phyloP scores from a whole-genome alignment of 2,113 vertebrate genomes.

The Callipepla californica region DNA sequence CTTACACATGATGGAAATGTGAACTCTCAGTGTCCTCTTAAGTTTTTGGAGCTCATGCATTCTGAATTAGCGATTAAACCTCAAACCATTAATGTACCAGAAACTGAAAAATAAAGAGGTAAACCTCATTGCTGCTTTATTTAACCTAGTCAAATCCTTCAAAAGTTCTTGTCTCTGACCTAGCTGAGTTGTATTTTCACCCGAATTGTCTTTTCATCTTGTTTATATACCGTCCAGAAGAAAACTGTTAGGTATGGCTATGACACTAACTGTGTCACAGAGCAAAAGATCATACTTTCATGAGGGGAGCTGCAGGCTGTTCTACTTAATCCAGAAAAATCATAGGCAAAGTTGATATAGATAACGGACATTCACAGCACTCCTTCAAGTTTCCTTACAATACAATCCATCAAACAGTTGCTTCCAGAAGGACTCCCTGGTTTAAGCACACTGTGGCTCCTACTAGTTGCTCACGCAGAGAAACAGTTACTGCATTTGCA shows the following conservation, averaged over 20 bases:
- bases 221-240: background rate
- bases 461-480: too few relatives aligned
- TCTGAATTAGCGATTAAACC: conserved; percentile 9
- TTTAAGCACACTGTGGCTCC: too few relatives aligned
- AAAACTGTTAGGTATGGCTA: background rate
- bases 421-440: too few relatives aligned
- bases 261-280: background rate
- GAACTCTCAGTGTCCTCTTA: background rate
- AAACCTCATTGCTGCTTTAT: background rate
- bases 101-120: conserved; percentile 16
- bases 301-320: background rate
- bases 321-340: background rate
- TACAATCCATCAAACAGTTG: too few relatives aligned
- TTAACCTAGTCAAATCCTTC: background rate
- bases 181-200: background rate
- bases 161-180: background rate
- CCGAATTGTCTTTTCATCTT: background rate
- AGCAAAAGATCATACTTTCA: background rate
- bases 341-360: too few relatives aligned
- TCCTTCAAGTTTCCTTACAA: too few relatives aligned
- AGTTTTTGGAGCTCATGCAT: background rate
- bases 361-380: too few relatives aligned
- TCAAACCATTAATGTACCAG: conserved; percentile 21
- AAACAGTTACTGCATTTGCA: too few relatives aligned
- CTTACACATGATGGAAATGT: background rate